Conservation (phyloP, 2,888 invertebrate genomes). For the Caenorhabditis uteleia region DNA sequence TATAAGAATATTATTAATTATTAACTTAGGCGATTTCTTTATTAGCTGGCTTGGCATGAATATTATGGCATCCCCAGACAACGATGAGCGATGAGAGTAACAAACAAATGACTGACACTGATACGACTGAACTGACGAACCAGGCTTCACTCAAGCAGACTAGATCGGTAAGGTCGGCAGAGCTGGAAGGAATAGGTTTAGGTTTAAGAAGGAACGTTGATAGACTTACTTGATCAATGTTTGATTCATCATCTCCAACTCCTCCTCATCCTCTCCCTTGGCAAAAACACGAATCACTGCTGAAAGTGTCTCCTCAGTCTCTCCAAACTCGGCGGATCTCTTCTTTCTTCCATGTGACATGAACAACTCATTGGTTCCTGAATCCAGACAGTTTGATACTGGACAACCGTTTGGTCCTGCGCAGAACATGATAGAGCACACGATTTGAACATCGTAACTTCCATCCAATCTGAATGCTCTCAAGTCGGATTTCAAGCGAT, state of each 20-base stretch:
- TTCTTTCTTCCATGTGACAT: constrained; percentile 69
- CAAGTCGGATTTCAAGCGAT: constrained; percentile 67
- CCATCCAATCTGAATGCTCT: constrained; percentile 70
- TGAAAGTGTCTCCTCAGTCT: constrained; percentile 66
- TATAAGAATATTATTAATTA: no score
- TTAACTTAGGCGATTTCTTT: no score
- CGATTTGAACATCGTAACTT: constrained; percentile 69
- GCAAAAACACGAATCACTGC: constrained; percentile 69
- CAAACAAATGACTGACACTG: constrained; percentile 66
- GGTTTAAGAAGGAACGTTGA: not conserved
- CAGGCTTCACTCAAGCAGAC: constrained; percentile 68
- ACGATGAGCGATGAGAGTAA: constrained; percentile 68
- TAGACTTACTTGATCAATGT: constrained; percentile 29
- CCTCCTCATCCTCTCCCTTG: constrained; percentile 67
- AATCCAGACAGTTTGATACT: constrained; percentile 69
- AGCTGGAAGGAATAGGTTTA: constrained; percentile 4
- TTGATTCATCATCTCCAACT: constrained; percentile 35
- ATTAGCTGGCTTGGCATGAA: constrained; percentile 27
- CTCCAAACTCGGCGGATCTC: constrained; percentile 51
- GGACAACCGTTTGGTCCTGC: constrained; percentile 70
- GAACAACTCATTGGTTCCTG: constrained; percentile 69
- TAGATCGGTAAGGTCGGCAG: constrained; percentile 37
- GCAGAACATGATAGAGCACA: constrained; percentile 70
- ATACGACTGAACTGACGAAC: constrained; percentile 68
- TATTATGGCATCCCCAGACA: constrained; percentile 65